phyloP scores from a whole-genome alignment of 2,113 vertebrate genomes.

The Oxyura jamaicensis region DNA sequence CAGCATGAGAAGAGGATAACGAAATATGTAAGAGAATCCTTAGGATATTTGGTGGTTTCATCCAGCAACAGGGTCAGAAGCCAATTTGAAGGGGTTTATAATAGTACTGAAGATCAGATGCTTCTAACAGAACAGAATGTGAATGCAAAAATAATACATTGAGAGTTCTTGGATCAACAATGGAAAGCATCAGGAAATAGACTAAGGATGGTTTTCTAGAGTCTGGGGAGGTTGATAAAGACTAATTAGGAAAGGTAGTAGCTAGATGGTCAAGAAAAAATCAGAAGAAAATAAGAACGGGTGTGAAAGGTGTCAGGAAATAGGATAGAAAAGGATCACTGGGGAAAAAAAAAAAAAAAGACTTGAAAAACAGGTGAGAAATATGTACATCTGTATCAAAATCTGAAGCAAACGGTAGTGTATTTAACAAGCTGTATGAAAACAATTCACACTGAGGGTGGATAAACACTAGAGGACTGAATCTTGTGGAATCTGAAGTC shows the following conservation, averaged over 20 bases:
- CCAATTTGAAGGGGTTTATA: neutral
- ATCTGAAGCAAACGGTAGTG: neutral
- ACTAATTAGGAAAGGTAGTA: neutral
- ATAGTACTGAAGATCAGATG: neutral
- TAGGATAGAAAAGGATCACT: neutral
- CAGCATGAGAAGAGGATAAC: neutral
- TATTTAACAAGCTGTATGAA: neutral
- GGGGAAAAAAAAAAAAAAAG: neutral
- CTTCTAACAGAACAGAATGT: neutral
- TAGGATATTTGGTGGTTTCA: neutral
- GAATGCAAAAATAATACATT: neutral
- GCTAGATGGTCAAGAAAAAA: neutral
- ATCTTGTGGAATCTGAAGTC: neutral
- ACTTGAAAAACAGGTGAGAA: neutral
- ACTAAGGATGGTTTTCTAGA: neutral
- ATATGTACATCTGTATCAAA: neutral
- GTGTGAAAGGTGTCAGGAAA: neutral
- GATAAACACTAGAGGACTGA: neutral
- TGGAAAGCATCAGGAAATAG: neutral
- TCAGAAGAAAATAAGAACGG: neutral
- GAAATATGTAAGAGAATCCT: neutral
- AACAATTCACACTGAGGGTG: neutral
- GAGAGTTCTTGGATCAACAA: neutral
- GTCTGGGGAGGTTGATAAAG: neutral
- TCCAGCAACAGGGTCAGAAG: neutral